Conservation (phyloP, 1,140 invertebrate genomes). For the Caenorhabditis briggsae region DNA sequence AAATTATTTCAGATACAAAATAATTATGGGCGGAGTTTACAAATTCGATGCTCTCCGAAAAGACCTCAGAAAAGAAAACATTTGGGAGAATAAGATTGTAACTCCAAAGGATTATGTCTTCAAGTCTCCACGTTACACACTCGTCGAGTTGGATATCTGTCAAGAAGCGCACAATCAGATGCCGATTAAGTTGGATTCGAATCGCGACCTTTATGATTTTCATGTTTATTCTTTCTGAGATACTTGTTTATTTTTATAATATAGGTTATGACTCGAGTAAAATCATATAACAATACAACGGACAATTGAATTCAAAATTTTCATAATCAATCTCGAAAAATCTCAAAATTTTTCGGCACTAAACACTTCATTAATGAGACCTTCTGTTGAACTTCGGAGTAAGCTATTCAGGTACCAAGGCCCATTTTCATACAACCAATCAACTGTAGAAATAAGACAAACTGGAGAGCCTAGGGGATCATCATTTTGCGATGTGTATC, state of each 20-base stretch:
- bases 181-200: slow-evolving; percentile 8
- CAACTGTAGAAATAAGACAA: background rate
- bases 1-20: slow-evolving; percentile 37
- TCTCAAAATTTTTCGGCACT: background rate
- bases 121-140: background rate
- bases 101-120: slow-evolving; percentile 22
- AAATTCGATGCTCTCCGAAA: background rate
- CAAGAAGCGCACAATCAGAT: background rate
- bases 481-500: background rate
- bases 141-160: slow-evolving; percentile 49
- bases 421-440: slow-evolving; percentile 21
- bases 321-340: background rate
- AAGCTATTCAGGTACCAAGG: background rate
- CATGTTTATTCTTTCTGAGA: slow-evolving; percentile 21
- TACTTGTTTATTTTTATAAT: background rate
- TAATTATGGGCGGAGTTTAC: slow-evolving; percentile 19
- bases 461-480: background rate
- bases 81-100: slow-evolving; percentile 22
- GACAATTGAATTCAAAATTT: no score
- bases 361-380: background rate
- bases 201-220: slow-evolving; percentile 14
- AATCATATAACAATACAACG: background rate
- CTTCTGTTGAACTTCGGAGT: background rate
- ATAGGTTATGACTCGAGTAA: background rate
- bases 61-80: background rate